Percentiles rank a stretch among this genome's conserved stretches.
phyloP scores from a whole-genome alignment of 1,140 invertebrate species.

The Manduca sexta region DNA sequence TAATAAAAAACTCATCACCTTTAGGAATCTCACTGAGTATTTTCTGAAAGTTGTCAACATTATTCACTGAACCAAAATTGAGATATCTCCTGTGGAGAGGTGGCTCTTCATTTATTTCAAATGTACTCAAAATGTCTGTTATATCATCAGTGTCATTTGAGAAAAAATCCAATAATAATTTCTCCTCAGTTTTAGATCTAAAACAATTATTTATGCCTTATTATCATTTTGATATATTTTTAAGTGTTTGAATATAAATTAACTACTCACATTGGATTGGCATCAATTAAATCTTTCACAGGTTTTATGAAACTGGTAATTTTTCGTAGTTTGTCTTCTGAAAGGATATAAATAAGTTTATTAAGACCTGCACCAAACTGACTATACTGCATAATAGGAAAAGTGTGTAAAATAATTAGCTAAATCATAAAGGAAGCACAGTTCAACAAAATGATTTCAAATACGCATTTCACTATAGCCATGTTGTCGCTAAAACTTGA shows the following conservation, averaged over 20 bases:
- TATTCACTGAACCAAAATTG: conserved; percentile 46
- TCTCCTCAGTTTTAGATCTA: conserved; percentile 42
- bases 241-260: too few relatives aligned
- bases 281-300: conserved; percentile 29
- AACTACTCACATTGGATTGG: conserved; percentile 39
- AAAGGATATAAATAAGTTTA: conserved; percentile 23
- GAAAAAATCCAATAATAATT: conserved; percentile 29
- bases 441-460: too few relatives aligned
- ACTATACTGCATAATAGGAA: too few relatives aligned
- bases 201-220: too few relatives aligned
- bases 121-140: conserved; percentile 22
- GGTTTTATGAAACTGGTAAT: conserved; percentile 40
- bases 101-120: conserved; percentile 33
- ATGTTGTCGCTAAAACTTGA: too few relatives aligned
- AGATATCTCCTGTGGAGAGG: conserved; percentile 54
- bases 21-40: conserved; percentile 63
- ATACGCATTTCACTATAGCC: too few relatives aligned
- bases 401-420: too few relatives aligned
- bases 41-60: conserved; percentile 48
- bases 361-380: too few relatives aligned
- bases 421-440: too few relatives aligned
- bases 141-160: conserved; percentile 21
- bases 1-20: conserved; percentile 34
- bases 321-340: conserved; percentile 42
- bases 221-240: too few relatives aligned